Percentiles rank a stretch among this genome's conserved stretches.
phyloP scores from a whole-genome alignment of 2,888 invertebrate species.

The Drosophila monieri region DNA sequence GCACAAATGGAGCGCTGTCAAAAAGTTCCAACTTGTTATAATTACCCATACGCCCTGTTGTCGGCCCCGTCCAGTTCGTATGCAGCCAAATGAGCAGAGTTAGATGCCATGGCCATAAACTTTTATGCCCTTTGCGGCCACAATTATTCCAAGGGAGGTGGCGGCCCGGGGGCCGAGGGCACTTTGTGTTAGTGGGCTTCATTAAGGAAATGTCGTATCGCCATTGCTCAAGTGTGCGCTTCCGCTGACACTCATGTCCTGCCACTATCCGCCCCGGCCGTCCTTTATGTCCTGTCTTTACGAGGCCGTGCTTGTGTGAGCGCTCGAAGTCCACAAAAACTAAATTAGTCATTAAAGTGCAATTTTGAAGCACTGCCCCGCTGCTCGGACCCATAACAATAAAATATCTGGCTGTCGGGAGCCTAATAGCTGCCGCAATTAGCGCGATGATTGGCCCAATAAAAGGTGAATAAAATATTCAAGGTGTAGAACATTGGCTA shows the following conservation, averaged over 20 bases:
- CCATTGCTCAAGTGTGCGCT: slow-evolving; percentile 78
- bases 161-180: slow-evolving; percentile 1
- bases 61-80: slow-evolving; percentile 1
- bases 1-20: slow-evolving; percentile 38
- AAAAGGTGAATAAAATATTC: slow-evolving; percentile 72
- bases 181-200: slow-evolving; percentile 60
- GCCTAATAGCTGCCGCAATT: slow-evolving; percentile 65
- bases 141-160: slow-evolving; percentile 5
- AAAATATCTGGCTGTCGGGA: slow-evolving; percentile 59
- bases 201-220: slow-evolving; percentile 81
- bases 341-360: slow-evolving; percentile 78
- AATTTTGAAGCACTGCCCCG: slow-evolving; percentile 61
- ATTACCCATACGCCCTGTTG: slow-evolving; percentile 72
- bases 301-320: neutral
- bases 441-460: slow-evolving; percentile 75
- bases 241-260: slow-evolving; percentile 71
- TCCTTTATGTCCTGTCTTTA: slow-evolving; percentile 12
- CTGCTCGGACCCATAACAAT: slow-evolving; percentile 60
- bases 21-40: slow-evolving; percentile 62
- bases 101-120: slow-evolving; percentile 46
- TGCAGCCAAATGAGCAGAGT: slow-evolving; percentile 52
- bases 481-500: slow-evolving; percentile 38
- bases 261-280: slow-evolving; percentile 14
- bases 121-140: slow-evolving; percentile 56
- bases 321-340: slow-evolving; percentile 29